Evolutionary conservation across 2,888 invertebrate species (phyloP), one percentile per base, ranked within the genome.

Genomic region (Peribatodes rhomboidaria): DNA sequence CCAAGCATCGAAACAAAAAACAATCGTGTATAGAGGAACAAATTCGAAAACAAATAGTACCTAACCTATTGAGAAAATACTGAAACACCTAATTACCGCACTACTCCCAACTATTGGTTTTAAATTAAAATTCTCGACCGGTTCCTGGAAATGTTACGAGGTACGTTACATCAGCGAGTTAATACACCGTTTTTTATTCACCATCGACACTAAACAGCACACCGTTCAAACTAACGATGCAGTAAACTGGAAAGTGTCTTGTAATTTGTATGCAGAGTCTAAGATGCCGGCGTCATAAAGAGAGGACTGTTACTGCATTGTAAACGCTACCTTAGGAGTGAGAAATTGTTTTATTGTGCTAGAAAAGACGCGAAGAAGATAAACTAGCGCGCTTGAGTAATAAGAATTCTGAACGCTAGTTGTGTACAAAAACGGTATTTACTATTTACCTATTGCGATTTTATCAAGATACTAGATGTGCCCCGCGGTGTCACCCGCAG

Each of bases 251-350:
- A 86, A 88, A 90, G 88, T 85, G 84, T 80, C 82, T 71, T 76
- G 77, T 81, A 80, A 89, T 90, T 88, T 85, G 87, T 90, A 91
- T 89, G 87, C 90, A 77, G 78, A 74, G 77, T 76, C 80, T 82
- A 76, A 78, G 73, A 68, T 80, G 75, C 62, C 73, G 75, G 78
- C 80, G 85, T 83, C 86, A 86, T 89, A 89, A 89, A 87, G 78
- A 73, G 77, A 78, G 76, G 75, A 82, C 84, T 79, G 77, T 78
- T 78, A 80, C 80, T 86, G 90, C 89, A 87, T 88, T 85, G 85
- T 83, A 85, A 88, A 76, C 77, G 78, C 71, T 76, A 78, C 73
- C 77, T 77, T 67, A 74, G 69, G 73, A 65, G 44, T 56, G 65
- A 76, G 77, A 80, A 79, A 83, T 84, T 83, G 79, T 83, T 82